These are phyloP conservation scores for Pomacea canaliculata DNA, from an alignment of 2,888 invertebrate species.

Conservation along the genomic window DNA sequence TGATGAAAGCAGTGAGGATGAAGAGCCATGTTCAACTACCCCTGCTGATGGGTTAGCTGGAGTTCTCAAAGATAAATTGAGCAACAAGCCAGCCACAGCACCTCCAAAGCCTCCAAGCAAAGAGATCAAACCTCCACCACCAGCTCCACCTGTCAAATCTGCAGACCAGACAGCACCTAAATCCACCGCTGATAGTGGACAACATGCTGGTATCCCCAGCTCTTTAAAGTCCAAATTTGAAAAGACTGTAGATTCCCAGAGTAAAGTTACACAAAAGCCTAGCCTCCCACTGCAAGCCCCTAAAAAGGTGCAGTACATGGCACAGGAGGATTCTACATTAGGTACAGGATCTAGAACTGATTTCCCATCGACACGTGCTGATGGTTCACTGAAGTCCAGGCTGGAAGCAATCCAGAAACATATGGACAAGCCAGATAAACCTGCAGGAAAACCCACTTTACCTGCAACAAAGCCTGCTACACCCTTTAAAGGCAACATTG, in stretches of 20 bases:
- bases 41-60: not conserved
- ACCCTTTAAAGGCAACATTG: constrained; percentile 4
- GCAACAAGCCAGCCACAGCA: not conserved
- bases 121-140: not conserved
- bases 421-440: constrained; percentile 2
- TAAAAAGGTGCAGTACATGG: not conserved
- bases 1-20: constrained; percentile 3
- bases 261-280: not conserved
- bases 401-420: constrained; percentile 39
- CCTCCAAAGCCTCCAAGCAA: constrained; percentile 8
- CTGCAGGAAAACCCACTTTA: constrained; percentile 3
- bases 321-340: not conserved
- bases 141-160: constrained; percentile 12
- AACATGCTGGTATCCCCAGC: constrained; percentile 30
- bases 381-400: constrained; percentile 46
- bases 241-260: not conserved
- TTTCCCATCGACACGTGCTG: constrained; percentile 30
- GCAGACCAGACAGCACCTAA: constrained; percentile 5
- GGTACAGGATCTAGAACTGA: not conserved
- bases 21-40: not conserved
- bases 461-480: constrained; percentile 17
- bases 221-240: constrained; percentile 36
- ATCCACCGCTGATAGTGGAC: no score
- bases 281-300: not conserved
- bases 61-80: not conserved